phyloP scores from a whole-genome alignment of 2,888 invertebrate genomes.

The Pseudoips prasinana region DNA sequence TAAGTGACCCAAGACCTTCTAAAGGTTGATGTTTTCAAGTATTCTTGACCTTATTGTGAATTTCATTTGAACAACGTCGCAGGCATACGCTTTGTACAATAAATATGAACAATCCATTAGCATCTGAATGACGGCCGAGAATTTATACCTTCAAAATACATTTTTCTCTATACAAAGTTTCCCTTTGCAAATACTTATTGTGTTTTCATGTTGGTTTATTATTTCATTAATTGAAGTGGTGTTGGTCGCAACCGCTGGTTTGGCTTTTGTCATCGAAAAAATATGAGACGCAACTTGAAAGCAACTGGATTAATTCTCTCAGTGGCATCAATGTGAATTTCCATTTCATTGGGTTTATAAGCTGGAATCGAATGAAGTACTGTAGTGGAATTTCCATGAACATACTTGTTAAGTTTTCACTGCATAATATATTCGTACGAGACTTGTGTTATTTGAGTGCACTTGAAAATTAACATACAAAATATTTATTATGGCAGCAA shows the following conservation, averaged over 20 bases:
- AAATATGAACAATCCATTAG: conserved; percentile 18
- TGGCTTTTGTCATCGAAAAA: conserved; percentile 37
- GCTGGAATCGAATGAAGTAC: conserved; percentile 10
- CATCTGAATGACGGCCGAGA: not conserved
- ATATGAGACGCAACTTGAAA: conserved; percentile 36
- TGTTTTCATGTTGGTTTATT: conserved; percentile 41
- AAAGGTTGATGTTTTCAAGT: too few species aligned
- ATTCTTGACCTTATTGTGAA: too few species aligned
- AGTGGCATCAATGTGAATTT: conserved; percentile 39
- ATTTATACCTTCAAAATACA: conserved; percentile 2
- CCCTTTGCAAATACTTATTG: conserved; percentile 23
- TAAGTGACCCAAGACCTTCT: too few species aligned
- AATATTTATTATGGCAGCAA: too few species aligned
- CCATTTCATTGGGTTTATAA: conserved; percentile 33
- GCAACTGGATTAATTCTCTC: conserved; percentile 41
- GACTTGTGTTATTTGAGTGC: too few species aligned
- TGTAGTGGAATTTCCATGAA: conserved; percentile 20
- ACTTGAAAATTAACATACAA: too few species aligned
- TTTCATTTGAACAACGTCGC: too few species aligned
- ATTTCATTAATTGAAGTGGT: conserved; percentile 48
- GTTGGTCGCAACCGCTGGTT: conserved; percentile 25
- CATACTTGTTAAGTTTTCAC: conserved; percentile 4
- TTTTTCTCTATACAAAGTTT: conserved; percentile 24
- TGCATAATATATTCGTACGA: not conserved
- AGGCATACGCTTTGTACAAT: too few species aligned